phyloP scores from a whole-genome alignment of 2,888 invertebrate genomes.

The Gandaritis pyraliata region DNA sequence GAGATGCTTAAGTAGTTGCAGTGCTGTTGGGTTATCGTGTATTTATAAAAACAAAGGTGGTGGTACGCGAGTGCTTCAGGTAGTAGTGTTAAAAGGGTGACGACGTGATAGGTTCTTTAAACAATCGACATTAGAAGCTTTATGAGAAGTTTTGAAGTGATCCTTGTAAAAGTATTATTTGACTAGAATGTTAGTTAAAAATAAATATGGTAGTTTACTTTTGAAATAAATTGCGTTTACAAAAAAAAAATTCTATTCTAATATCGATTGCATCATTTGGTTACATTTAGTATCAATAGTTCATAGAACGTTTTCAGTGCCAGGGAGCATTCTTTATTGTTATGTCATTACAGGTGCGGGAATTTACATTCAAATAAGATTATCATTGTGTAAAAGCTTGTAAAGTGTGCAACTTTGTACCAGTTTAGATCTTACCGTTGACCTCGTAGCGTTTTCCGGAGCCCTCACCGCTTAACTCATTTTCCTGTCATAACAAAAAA shows the following conservation, averaged over 20 bases:
- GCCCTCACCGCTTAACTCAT: conserved; percentile 61
- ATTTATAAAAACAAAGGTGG: conserved; percentile 16
- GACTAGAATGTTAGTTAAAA: no score
- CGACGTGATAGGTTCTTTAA: conserved; percentile 12
- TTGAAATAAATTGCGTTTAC: no score
- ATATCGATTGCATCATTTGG: conserved; percentile 19
- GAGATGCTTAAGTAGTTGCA: conserved; percentile 25
- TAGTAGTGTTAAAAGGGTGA: conserved; percentile 6
- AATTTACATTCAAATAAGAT: conserved; percentile 35
- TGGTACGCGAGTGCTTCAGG: conserved; percentile 25
- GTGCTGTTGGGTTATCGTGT: conserved; percentile 29
- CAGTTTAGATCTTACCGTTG: conserved; percentile 58
- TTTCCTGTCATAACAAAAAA: conserved; percentile 56
- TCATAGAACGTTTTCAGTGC: conserved; percentile 23
- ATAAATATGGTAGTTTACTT: no score
- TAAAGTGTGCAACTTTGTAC: conserved; percentile 38
- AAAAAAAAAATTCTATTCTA: conserved; percentile 9
- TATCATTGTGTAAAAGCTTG: conserved; percentile 43
- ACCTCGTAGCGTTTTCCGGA: conserved; percentile 63
- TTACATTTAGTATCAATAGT: background rate
- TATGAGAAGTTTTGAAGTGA: background rate
- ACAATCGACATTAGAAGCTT: conserved; percentile 19
- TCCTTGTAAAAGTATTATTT: no score
- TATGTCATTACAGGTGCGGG: conserved; percentile 46
- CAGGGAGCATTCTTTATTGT: conserved; percentile 23